These are phyloP conservation scores for Myotis yumanensis DNA, from an alignment of 2,113 vertebrate species.

Conservation along the genomic window DNA sequence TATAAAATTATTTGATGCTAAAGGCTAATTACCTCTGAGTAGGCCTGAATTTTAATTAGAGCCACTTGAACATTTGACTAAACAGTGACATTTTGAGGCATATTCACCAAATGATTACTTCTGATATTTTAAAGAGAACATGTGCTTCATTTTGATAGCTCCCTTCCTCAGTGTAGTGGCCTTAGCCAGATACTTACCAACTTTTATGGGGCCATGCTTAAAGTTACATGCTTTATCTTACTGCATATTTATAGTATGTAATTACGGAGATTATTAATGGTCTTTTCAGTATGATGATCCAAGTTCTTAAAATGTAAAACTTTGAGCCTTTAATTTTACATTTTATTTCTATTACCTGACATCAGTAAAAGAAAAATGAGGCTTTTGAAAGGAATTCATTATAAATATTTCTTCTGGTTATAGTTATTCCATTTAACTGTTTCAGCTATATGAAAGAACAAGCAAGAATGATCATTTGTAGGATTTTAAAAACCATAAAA, in stretches of 20 bases:
- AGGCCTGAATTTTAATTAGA: conserved; percentile 8
- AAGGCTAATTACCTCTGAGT: neutral
- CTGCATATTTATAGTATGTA: conserved; percentile 34
- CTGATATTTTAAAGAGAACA: conserved; percentile 21
- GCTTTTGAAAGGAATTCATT: conserved; percentile 34
- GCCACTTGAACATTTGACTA: neutral
- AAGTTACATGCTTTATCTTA: neutral
- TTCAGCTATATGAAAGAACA: conserved; percentile 52
- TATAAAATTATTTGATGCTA: neutral
- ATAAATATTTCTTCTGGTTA: conserved; percentile 48
- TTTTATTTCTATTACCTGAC: conserved; percentile 63
- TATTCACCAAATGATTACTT: conserved; percentile 42
- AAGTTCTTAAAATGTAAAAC: conserved; percentile 46
- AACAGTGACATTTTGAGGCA: conserved; percentile 6
- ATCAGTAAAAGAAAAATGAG: conserved; percentile 39
- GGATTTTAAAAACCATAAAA: conserved; percentile 62
- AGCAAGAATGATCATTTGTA: conserved; percentile 64
- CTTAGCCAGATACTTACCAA: neutral
- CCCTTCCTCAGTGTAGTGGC: neutral
- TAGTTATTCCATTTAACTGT: conserved; percentile 46
- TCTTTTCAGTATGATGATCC: neutral
- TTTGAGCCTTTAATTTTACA: conserved; percentile 49
- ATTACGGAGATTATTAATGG: neutral
- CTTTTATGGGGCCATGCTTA: neutral
- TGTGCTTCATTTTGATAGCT: neutral